phyloP scores from a whole-genome alignment of 2,888 invertebrate species.

The Pyralis farinalis region DNA sequence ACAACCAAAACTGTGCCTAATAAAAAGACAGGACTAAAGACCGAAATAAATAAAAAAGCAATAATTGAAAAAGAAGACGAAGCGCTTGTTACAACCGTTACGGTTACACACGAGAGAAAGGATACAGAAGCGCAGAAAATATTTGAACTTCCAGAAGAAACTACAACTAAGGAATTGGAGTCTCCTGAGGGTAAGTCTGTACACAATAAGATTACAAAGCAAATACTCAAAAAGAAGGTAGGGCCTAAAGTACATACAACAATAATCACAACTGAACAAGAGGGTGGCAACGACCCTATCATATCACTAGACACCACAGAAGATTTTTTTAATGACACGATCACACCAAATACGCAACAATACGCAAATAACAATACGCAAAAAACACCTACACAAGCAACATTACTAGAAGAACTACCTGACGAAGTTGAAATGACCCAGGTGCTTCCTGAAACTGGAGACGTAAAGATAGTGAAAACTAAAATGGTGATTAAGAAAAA shows the following conservation, averaged over 20 bases:
- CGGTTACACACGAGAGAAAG: slow-evolving; percentile 27
- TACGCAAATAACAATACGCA: background rate
- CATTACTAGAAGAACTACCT: background rate
- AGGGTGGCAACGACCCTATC: slow-evolving; percentile 25
- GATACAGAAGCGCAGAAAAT: slow-evolving; percentile 26
- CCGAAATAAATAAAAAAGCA: slow-evolving; percentile 45
- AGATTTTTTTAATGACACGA: slow-evolving; percentile 4
- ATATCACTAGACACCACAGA: slow-evolving; percentile 15
- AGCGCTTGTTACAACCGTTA: slow-evolving; percentile 22
- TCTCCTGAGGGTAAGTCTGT: slow-evolving; percentile 24
- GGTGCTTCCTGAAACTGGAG: slow-evolving; percentile 17
- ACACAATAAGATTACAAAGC: slow-evolving; percentile 33
- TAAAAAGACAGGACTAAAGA: slow-evolving; percentile 38
- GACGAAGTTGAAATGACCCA: slow-evolving; percentile 13
- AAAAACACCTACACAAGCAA: too few species aligned
- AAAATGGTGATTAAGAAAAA: slow-evolving; percentile 34
- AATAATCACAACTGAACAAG: slow-evolving; percentile 40
- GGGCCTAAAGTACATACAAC: slow-evolving; percentile 43
- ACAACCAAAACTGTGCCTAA: slow-evolving; percentile 41
- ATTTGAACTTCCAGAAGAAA: slow-evolving; percentile 31
- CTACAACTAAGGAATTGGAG: background rate
- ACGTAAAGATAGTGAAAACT: slow-evolving; percentile 37
- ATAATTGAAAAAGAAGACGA: slow-evolving; percentile 43
- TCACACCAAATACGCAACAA: background rate
- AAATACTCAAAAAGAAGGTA: slow-evolving; percentile 34